phyloP scores from a whole-genome alignment of 2,888 invertebrate genomes.

The Teinopalpus imperialis region DNA sequence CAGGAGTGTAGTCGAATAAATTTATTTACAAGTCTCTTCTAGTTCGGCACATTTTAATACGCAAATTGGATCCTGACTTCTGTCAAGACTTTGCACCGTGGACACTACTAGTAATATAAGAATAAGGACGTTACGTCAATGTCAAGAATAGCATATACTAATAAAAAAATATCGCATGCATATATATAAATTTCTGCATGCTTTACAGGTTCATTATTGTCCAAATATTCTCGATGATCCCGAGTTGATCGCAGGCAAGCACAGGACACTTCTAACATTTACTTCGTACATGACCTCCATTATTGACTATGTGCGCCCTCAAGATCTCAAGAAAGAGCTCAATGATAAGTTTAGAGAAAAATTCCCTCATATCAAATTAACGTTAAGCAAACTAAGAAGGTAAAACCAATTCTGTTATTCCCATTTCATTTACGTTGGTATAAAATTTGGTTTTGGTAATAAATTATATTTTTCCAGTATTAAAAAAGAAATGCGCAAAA shows the following conservation, averaged over 20 bases:
- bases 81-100: too few species aligned
- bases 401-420: slow-evolving; percentile 54
- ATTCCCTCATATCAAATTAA: slow-evolving; percentile 96
- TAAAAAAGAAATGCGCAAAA: slow-evolving; percentile 97
- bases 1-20: too few species aligned
- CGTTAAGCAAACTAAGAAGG: slow-evolving; percentile 97
- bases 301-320: slow-evolving; percentile 97
- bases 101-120: too few species aligned
- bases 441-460: too few species aligned
- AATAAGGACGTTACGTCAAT: too few species aligned
- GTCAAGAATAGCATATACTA: too few species aligned
- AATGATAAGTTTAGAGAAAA: slow-evolving; percentile 98
- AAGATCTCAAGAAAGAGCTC: slow-evolving; percentile 96
- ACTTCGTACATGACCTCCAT: slow-evolving; percentile 97
- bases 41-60: too few species aligned
- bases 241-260: slow-evolving; percentile 93
- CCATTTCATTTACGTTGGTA: too few species aligned
- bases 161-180: background rate
- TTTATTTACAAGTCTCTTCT: too few species aligned
- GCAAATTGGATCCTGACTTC: too few species aligned
- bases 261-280: slow-evolving; percentile 92
- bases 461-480: slow-evolving; percentile 83
- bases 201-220: slow-evolving; percentile 84
- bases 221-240: slow-evolving; percentile 97
- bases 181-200: background rate